Evolutionary conservation across 64 coral and sea anemone genomes (phyloP), one percentile per base, ranked within the genome.

Genomic region (Exaiptasia diaphana): DNA sequence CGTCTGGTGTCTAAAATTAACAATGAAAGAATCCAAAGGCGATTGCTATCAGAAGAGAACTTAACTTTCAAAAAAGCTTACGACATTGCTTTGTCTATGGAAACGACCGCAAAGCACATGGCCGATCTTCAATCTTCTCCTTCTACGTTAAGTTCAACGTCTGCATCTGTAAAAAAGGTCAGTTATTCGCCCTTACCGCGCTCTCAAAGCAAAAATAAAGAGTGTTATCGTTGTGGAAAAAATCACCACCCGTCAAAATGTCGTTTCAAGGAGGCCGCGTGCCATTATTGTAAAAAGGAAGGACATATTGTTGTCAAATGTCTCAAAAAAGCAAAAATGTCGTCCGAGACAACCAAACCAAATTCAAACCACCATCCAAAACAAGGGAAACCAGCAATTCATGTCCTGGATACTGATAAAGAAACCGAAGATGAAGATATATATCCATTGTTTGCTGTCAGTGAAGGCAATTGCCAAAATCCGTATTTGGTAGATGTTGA

Each of bases 51-150:
- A 20, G 87, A 90, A 31, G 41, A 36, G 52, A 65, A 72, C 22
- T 63, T 90, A 10, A 82, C 77, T 4, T 81, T 90, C 58, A 78
- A 79, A n/a, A 88, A 67, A 57, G 59, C 85, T 28, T 45, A 74
- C 3, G 49, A 74, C 25, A 63, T 90, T 14, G 79, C 62, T 32
- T 69, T 84, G 10, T 18, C 71, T 29, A 64, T 67, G 41, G 57
- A 86, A 50, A 35, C 32, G 53, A 50, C 74, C 27, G 50, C 24
- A 5, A 49, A 77, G 49, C 42, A 77, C 41, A 33, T 56, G 27
- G 74, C 41, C 35, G 50, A 57, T 36, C 37, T 37, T 54, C 49
- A 55, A 52, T 17, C 26, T 46, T 50, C 72, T 44, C 30, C 74
- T 22, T 17, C 72, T 50, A 32, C 45, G 72, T 31, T 46, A 50